Evolutionary conservation across 2,797 vertebrate genomes (phyloP), one percentile per base, ranked within the genome.

Genomic region (Peromyscus attwateri): DNA sequence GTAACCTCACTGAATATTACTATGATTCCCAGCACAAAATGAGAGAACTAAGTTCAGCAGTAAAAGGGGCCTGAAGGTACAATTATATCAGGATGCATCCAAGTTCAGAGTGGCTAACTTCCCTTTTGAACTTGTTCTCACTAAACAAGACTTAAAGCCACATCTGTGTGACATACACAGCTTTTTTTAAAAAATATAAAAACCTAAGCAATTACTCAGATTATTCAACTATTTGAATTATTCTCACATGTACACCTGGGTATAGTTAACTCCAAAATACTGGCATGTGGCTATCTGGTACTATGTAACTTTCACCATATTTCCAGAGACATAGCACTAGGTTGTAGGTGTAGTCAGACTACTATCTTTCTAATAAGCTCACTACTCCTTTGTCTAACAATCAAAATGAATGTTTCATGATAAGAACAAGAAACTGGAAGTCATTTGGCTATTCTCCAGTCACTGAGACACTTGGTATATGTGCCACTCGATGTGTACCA

Each of bases 271-370:
- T 92, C 21, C 46, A 60, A 46, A 76, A 73, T 71, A 57, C 16
- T 57, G 64, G 76, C 60, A 82, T 43, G 37, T 27, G 19, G 55
- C 31, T 49, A 23, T 25, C 43, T 23, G 14, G 49, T 27, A 57
- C n/a, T 81, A 64, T 68, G n/a, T 60, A 81, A 94, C 64, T 95
- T 95, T 85, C 60, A 80, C 19, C 85, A 31, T 84, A 80, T 60
- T 94, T 60, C n/a, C 76, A 93, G 62, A 89, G 89, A 64, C 73
- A n/a, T 81, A 57, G 40, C 21, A 60, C 70, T 88, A 13, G 10
- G 66, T 62, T 37, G 80, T 1, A 93, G 46, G 29, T 66, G 3
- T 3, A 92, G 31, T 12, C 64, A 37, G 68, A 96, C 82, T 12
- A 17, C 70, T 71, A 6, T 7, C 60, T 90, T 92, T 75, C 49